Evolutionary conservation across 2,113 vertebrate species (phyloP), one percentile per base, ranked within the genome.

Genomic region (Parus major): DNA sequence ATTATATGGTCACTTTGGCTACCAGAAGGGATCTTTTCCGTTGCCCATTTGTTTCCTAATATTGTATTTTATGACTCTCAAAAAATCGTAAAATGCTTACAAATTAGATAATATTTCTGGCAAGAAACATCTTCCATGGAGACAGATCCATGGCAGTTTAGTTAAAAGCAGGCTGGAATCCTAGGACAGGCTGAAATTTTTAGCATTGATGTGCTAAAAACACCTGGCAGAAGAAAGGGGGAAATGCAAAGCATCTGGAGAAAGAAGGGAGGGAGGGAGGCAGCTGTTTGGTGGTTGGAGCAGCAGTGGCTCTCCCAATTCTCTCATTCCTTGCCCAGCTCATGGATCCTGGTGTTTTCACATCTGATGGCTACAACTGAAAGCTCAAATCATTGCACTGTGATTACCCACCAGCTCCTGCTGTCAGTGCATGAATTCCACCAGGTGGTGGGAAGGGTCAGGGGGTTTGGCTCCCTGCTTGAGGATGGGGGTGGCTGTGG

Each of bases 101-200:
- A 97, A 97, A 95, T 95, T 88, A 95, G 86, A 93, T 75, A 94
- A 83, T 94, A 90, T 85, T 91, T 93, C 85, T 97, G 95, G 92
- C 86, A 88, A 83, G 83, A 86, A 81, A 36, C 1, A 0, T 36
- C 92, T 94, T 92, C 93, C 53, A 27, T 42, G 33, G 81, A 94
- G 82, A 88, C 72, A 60, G 64, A 52, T 28, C 44, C 47, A 61
- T 84, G 56, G 53, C 52, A 36, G 49, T 75, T 88, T 64, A 68
- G 79, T 86, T 88, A 64, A 93, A 88, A 86, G 64, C 42, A 52
- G 64, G 19, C 85, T 86, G 68, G 46, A 56, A 86, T 75, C 92
- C 64, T 94, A 47, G 85, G 86, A 89, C 75, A 73, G 13, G 16
- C 82, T 78, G 85, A 61, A 47, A 77, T 90, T 80, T 73, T 88